Evolutionary conservation across 2,888 invertebrate genomes (phyloP), one percentile per base, ranked within the genome.

Genomic region (Ganaspis brasiliensis): DNA sequence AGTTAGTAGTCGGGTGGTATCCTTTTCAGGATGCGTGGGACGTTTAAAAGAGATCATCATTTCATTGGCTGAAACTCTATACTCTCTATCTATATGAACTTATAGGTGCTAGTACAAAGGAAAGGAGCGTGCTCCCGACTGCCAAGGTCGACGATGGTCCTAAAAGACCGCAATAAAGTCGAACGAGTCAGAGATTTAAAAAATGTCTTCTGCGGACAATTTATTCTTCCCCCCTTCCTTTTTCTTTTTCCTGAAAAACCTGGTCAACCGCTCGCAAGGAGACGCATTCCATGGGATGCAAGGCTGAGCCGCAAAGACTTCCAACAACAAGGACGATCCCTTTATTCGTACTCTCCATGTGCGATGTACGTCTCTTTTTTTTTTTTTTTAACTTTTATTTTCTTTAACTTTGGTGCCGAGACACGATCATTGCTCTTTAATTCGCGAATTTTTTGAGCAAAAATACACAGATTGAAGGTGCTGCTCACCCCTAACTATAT

Each of bases 261-360:
- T 72, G 74, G 79, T 79, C 79, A 74, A 67, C 74, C 77, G 79
- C 79, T 74, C 49, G 76, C 74, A 72, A 70, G 52, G 74, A 63
- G 61, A 75, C 75, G 73, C 81, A 81, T 81, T 81, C 81, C 81
- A 77, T 55, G 59, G n/a, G 70, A 19, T 16, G 80, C 74, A 73
- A 79, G 67, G 67, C 24, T 40, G 67, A 67, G 57, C 77, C 76
- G 74, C 72, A 71, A 74, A 79, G 72, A 67, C 40, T 59, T 76
- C 56, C 61, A 56, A 59, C 73, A 61, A 72, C 77, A 77, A 77
- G 75, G 77, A 73, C 76, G 61, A 71, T 76, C 67, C 73, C 77
- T 67, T 40, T 67, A 67, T 45, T 67, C 67, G 45, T 40, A 67
- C 40, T 67, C 24, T 24, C 67, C 1, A 19, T 40, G 40, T 63